Evolutionary conservation across 1,140 invertebrate species (phyloP).

Genomic region (Araneus ventricosus): DNA sequence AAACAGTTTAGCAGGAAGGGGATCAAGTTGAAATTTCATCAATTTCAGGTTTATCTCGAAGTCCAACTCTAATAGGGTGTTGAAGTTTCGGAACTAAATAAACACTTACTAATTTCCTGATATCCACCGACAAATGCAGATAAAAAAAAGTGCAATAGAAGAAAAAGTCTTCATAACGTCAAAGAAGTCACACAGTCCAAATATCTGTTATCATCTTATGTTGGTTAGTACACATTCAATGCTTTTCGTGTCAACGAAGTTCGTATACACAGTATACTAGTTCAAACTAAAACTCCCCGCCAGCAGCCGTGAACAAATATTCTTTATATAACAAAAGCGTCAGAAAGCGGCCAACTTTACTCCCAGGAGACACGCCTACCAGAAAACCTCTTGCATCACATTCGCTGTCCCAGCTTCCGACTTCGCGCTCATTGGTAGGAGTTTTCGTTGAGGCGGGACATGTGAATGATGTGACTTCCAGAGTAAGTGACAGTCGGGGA

Average conservation of each 20-base stretch:
- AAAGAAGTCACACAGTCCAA: conserved; percentile 71
- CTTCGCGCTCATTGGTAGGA: too few relatives aligned
- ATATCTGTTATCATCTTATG: conserved; percentile 65
- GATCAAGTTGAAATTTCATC: too few relatives aligned
- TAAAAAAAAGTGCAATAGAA: background rate
- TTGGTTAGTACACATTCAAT: conserved; percentile 64
- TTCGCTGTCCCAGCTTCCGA: background rate
- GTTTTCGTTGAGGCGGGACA: too few relatives aligned
- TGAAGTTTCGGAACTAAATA: background rate
- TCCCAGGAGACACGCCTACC: conserved; percentile 41
- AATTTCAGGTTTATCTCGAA: background rate
- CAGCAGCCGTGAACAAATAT: conserved; percentile 46
- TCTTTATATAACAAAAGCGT: background rate
- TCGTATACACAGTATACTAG: conserved; percentile 32
- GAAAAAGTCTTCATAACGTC: conserved; percentile 43
- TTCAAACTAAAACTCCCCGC: conserved; percentile 62
- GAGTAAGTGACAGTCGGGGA: too few relatives aligned
- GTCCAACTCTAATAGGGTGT: background rate
- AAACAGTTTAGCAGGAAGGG: too few relatives aligned
- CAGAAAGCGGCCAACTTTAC: background rate
- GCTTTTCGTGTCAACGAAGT: conserved; percentile 66
- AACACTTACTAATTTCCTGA: conserved; percentile 31
- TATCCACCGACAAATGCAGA: background rate
- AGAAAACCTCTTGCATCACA: background rate
- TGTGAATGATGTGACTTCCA: too few relatives aligned